These are phyloP conservation scores for Drosophila azteca DNA, from an alignment of 1,140 invertebrate species.

Conservation along the genomic window DNA sequence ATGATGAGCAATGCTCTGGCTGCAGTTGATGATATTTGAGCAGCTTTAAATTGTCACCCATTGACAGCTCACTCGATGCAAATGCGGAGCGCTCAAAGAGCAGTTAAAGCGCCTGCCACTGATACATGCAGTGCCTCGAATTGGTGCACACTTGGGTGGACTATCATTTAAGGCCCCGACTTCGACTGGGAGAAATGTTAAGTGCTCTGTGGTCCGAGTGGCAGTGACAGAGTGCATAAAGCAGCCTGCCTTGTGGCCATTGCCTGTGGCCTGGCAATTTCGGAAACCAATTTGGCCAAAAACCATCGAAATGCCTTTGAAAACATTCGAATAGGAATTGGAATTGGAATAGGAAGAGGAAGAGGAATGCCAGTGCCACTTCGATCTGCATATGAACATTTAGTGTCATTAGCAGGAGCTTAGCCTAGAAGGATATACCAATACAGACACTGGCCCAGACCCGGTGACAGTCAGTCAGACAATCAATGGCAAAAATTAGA, in stretches of 20 bases:
- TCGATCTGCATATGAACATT: constrained; percentile 31
- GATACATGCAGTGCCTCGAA: constrained; percentile 39
- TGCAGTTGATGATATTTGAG: constrained; percentile 18
- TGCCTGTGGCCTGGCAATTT: constrained; percentile 58
- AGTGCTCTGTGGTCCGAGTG: constrained; percentile 50
- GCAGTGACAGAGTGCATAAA: constrained; percentile 2
- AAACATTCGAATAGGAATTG: constrained; percentile 8
- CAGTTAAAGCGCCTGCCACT: too few species aligned
- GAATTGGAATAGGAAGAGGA: not conserved
- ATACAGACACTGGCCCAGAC: not conserved
- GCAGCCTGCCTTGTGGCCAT: constrained; percentile 34
- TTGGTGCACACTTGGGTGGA: constrained; percentile 27
- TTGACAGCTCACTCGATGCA: constrained; percentile 28
- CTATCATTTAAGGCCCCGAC: constrained; percentile 44
- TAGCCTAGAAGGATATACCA: not conserved
- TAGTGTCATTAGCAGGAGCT: constrained; percentile 36
- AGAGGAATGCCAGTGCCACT: constrained; percentile 4
- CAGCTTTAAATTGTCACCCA: constrained; percentile 37
- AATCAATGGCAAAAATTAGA: constrained; percentile 55
- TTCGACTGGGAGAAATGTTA: constrained; percentile 33
- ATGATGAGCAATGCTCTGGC: not conserved
- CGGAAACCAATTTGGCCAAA: constrained; percentile 51
- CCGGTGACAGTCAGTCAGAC: too few species aligned
- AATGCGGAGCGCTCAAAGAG: constrained; percentile 8
- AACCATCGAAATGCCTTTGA: constrained; percentile 38